Base-by-base conservation (phyloP, 2,797 vertebrate species). In the Phyllotis vaccarum region DNA sequence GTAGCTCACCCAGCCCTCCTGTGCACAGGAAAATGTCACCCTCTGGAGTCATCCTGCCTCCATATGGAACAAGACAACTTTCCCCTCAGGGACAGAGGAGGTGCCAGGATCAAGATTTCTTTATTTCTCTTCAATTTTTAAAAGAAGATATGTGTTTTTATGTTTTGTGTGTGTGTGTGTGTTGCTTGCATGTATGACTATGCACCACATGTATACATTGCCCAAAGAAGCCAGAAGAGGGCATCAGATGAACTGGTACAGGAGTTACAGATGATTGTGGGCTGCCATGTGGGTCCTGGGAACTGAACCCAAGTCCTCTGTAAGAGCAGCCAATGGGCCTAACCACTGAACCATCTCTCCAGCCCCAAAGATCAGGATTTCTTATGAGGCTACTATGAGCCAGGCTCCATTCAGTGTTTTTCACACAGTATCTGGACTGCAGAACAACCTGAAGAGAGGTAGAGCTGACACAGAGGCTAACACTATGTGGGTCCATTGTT, bases 401-500 rank as follows among this genome's bases (percentile, higher is more conserved):
- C 89, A 91, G 86, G 70, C 31, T 72, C 68, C 66, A 31, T 43
- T 46, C 7, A 37, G 46, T 56, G 54, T 83, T 95, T 89, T 92
- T 81, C 58, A n/a, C 75, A 54, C 34, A 60, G 34, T 10, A 3
- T 70, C 83, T 70, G 49, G 60, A 82, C 79, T 58, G 16, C 37
- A 66, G 43, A 37, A n/a, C 22, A 89, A n/a, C 40, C 60, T n/a
- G 34, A 87, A 64, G 93, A 34, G 40, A 22, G 70, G 29, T 70
- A 2, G 76, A 49, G 62, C 22, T 27, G 87, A 54, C 85, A 40
- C 0, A 2, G 64, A 86, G 31, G 27, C 74, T 86, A 70, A 93
- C 46, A n/a, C 78, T 93, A 66, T 16, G 68, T 78, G 66, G 54
- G 40, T 29, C 70, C 37, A 3, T 46, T 91, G 31, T 58, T 81